Conservation (phyloP, 2,113 vertebrate genomes). For the Puma concolor region DNA sequence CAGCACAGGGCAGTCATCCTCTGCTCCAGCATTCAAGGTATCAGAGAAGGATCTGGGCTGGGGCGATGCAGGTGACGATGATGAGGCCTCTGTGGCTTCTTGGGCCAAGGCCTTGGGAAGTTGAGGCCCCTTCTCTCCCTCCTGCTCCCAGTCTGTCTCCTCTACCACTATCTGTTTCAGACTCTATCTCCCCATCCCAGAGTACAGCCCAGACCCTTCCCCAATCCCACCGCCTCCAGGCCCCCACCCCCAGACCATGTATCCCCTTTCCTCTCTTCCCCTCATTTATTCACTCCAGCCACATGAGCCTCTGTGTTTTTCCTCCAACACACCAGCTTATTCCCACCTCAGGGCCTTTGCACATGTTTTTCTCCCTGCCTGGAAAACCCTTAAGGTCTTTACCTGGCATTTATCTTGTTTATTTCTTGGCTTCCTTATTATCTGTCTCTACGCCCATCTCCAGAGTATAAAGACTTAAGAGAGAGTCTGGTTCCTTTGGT, state of each 20-base stretch:
- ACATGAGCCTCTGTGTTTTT: background rate
- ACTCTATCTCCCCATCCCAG: background rate
- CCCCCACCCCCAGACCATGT: background rate
- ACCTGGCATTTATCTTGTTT: background rate
- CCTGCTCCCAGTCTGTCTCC: background rate
- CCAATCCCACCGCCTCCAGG: background rate
- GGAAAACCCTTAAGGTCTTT: background rate
- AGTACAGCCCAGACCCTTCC: background rate
- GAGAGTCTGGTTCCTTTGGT: background rate
- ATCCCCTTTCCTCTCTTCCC: too few species aligned
- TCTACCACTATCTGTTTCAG: background rate
- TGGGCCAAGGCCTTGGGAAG: background rate
- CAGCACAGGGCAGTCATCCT: background rate
- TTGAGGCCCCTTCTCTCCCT: background rate
- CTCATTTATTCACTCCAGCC: background rate
- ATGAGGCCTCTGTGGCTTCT: background rate
- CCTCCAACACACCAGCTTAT: background rate
- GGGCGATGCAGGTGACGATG: background rate
- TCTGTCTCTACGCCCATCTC: background rate
- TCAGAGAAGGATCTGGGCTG: background rate
- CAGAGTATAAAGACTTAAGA: background rate
- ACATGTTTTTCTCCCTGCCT: background rate
- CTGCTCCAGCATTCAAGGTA: background rate
- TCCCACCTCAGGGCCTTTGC: background rate
- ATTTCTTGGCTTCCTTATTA: background rate